Conservation (phyloP, 2,797 vertebrate genomes). For the Epinephelus awoara region DNA sequence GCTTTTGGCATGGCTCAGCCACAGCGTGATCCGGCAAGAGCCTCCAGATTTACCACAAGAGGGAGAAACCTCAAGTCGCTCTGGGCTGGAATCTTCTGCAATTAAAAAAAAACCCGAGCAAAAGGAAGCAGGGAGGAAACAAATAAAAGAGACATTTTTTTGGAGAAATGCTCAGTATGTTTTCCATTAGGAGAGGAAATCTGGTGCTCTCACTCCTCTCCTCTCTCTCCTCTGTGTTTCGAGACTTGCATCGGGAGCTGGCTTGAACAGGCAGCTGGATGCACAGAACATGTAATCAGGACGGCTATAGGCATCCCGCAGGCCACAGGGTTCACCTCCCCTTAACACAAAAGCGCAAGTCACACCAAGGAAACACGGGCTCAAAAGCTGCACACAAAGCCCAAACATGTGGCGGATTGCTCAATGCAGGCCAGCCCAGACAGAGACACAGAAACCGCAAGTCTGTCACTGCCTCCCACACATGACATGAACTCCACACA, state of each 20-base stretch:
- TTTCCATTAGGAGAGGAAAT: constrained; percentile 73
- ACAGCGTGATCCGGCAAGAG: constrained; percentile 65
- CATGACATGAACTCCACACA: constrained; percentile 75
- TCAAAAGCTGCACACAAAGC: constrained; percentile 71
- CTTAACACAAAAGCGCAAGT: constrained; percentile 72
- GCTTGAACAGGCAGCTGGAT: constrained; percentile 64
- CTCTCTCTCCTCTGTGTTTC: constrained; percentile 35
- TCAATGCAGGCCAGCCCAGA: constrained; percentile 73
- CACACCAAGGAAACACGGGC: constrained; percentile 71
- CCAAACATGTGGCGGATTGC: constrained; percentile 80
- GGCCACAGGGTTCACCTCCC: constrained; percentile 64
- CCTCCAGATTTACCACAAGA: constrained; percentile 77
- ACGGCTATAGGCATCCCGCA: constrained; percentile 61
- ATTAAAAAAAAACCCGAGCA: constrained; percentile 55
- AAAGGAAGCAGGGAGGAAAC: constrained; percentile 72
- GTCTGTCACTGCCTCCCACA: constrained; percentile 77
- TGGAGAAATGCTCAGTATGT: constrained; percentile 70
- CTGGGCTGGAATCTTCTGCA: constrained; percentile 67
- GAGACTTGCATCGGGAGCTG: constrained; percentile 32
- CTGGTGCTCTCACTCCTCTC: constrained; percentile 27
- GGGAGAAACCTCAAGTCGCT: constrained; percentile 72
- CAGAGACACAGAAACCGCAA: constrained; percentile 78
- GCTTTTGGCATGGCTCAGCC: constrained; percentile 70
- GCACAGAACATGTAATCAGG: constrained; percentile 76
- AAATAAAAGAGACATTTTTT: constrained; percentile 73